A percentile compares a stretch with the other conserved stretches of the same genome.
phyloP scores from a whole-genome alignment of 2,888 invertebrate genomes.

The Drosophila pegasa region DNA sequence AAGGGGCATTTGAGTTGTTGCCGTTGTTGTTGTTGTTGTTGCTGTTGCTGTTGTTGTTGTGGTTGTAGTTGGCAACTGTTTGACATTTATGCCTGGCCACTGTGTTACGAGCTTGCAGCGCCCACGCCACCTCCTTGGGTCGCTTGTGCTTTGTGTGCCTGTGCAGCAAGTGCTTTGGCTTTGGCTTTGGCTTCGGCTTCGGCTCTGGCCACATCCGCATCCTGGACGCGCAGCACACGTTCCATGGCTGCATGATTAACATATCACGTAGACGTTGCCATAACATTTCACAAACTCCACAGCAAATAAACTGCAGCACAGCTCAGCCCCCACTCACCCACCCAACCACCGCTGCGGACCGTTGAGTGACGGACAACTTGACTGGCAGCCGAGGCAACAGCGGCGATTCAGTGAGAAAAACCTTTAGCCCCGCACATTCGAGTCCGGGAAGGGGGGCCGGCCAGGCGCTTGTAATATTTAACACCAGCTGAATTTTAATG shows the following conservation, averaged over 20 bases:
- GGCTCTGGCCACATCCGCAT: slow-evolving; percentile 60
- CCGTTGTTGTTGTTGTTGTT: too few species aligned
- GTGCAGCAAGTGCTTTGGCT: slow-evolving; percentile 9
- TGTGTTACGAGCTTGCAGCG: slow-evolving; percentile 28
- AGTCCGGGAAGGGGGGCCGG: slow-evolving; percentile 5
- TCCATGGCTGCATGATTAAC: slow-evolving; percentile 79
- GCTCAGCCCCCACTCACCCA: slow-evolving; percentile 11
- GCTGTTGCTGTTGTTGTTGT: too few species aligned
- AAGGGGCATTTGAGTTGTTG: not conserved
- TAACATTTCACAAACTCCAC: slow-evolving; percentile 67
- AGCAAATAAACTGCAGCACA: slow-evolving; percentile 57
- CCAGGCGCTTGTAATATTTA: slow-evolving; percentile 71
- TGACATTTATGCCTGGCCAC: slow-evolving; percentile 59
- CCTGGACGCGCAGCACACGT: slow-evolving; percentile 56
- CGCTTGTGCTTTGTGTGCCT: not conserved
- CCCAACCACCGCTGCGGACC: not conserved
- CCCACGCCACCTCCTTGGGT: too few species aligned
- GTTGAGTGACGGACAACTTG: slow-evolving; percentile 55
- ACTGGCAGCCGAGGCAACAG: slow-evolving; percentile 62
- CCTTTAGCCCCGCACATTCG: slow-evolving; percentile 52
- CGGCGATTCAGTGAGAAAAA: slow-evolving; percentile 70
- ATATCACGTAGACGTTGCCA: slow-evolving; percentile 82
- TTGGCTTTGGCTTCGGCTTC: slow-evolving; percentile 4
- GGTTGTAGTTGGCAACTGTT: slow-evolving; percentile 36
- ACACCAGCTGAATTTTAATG: slow-evolving; percentile 78